Evolutionary conservation across 92 coral and sea anemone genomes (phyloP).

Genomic region (Heliopora coerulea): DNA sequence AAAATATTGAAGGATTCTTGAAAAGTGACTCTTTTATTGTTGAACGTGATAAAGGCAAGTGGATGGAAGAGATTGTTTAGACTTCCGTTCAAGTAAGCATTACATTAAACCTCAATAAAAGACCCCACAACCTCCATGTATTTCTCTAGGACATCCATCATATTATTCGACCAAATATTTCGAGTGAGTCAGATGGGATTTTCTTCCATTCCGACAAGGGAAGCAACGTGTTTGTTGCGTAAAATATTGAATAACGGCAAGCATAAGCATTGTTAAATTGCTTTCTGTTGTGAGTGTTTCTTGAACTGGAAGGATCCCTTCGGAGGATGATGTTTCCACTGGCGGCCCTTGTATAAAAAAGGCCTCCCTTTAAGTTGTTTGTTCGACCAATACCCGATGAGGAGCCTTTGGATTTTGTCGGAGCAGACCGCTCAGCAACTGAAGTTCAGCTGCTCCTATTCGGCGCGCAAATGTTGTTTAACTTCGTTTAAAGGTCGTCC

Average conservation of each 20-base stretch:
- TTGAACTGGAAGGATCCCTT: slow-evolving; percentile 4
- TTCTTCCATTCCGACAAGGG: slow-evolving; percentile 31
- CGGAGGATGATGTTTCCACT: slow-evolving; percentile 24
- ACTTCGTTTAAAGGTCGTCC: slow-evolving; percentile 45
- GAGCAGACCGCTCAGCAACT: slow-evolving; percentile 6
- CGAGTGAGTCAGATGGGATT: slow-evolving; percentile 49
- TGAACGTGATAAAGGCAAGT: no score
- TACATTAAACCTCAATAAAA: no score
- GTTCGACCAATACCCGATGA: not conserved
- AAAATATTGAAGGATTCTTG: no score
- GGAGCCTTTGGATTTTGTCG: not conserved
- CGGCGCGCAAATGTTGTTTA: slow-evolving; percentile 40
- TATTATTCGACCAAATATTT: no score
- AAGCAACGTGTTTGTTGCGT: slow-evolving; percentile 28
- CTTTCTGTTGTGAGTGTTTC: slow-evolving; percentile 14
- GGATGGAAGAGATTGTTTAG: no score
- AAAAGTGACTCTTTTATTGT: no score
- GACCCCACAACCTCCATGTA: no score
- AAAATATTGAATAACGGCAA: slow-evolving; percentile 19
- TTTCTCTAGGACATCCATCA: no score
- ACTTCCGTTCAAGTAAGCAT: no score
- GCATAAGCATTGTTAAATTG: slow-evolving; percentile 13
- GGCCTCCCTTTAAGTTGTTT: not conserved
- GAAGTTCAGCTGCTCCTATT: slow-evolving; percentile 15
- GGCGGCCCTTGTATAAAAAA: slow-evolving; percentile 33